Base-by-base conservation (phyloP, 2,888 invertebrate species). In the Acrobasis repandana region DNA sequence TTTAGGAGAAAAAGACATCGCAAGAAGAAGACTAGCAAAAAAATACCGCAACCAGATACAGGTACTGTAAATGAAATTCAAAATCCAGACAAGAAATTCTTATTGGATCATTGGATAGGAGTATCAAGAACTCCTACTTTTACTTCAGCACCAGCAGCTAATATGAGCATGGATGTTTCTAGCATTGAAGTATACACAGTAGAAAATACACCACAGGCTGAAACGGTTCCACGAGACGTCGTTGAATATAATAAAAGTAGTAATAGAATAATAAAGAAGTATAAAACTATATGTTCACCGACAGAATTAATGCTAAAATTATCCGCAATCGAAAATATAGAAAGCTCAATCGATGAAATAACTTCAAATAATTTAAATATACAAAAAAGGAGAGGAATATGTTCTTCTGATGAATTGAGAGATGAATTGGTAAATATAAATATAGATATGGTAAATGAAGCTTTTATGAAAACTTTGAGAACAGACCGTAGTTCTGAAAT, bases 381-480 rank as follows among this genome's bases (percentile, higher is more conserved):
- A 50, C 92, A 93, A 70, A 94, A 93, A 77, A 88, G 94, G 3
- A 83, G 93, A 60, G 94, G 93, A 9, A 93, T 94, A 69, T 94
- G 93, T 74, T 93, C 93, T 0, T 88, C 93, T 14, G 93, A 90
- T 70, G 93, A 93, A 65, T 74, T 93, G 15, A 86, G 87, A 68
- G 83, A 90, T 56, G 85, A 87, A 67, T 80, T 90, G 58, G 80
- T 81, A 15, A 86, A 88, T 70, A 70, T 88, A 38, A 85, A 85
- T 69, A 63, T 90, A 48, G 83, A 85, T 56, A 77, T 85, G 46
- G 76, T 83, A 0, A 85, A 80, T 67, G 84, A 83, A 71, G 80
- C 83, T 64, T 88, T 85, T 59, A 80, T 82, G 58, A 90, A 91
- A 75, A 76, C 80, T 54, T 73, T 87, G n/a, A 92, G 88, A 72